Evolutionary conservation across 2,888 invertebrate genomes (phyloP).

Genomic region (Trichogramma dendrolimi): DNA sequence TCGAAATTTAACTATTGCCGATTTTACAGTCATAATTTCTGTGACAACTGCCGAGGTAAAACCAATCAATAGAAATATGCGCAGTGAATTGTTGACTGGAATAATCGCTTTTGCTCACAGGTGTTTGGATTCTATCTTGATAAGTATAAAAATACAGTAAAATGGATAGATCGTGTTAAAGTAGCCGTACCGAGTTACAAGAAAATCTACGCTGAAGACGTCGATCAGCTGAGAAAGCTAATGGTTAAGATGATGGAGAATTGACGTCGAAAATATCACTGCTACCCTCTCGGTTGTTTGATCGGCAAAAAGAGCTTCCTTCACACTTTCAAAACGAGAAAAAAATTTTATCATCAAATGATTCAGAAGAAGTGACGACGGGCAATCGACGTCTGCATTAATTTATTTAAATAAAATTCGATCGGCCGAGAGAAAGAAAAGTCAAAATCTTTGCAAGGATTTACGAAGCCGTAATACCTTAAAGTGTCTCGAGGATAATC

Average conservation of each 20-base stretch:
- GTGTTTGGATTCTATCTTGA: conserved; percentile 40
- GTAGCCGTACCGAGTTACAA: conserved; percentile 59
- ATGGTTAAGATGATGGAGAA: conserved; percentile 10
- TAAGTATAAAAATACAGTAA: conserved; percentile 66
- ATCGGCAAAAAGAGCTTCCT: conserved; percentile 16
- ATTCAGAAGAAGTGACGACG: not conserved
- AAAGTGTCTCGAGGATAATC: too few species aligned
- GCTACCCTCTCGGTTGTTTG: conserved; percentile 19
- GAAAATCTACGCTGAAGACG: conserved; percentile 48
- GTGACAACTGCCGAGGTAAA: conserved; percentile 43
- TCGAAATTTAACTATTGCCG: conserved; percentile 45
- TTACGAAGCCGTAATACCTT: too few species aligned
- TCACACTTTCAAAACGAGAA: conserved; percentile 7
- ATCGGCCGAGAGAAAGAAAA: too few species aligned
- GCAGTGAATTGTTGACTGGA: not conserved
- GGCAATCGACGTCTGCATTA: too few species aligned
- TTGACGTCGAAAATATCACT: conserved; percentile 21
- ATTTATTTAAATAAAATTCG: too few species aligned
- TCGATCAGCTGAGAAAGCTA: conserved; percentile 37
- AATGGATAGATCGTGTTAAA: conserved; percentile 63
- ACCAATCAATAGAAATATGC: conserved; percentile 15
- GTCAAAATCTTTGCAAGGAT: too few species aligned
- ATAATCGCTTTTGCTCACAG: conserved; percentile 31
- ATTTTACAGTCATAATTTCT: conserved; percentile 39
- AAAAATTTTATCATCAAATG: not conserved